Base-by-base conservation (phyloP, 2,797 vertebrate genomes). In the Iguana delicatissima region DNA sequence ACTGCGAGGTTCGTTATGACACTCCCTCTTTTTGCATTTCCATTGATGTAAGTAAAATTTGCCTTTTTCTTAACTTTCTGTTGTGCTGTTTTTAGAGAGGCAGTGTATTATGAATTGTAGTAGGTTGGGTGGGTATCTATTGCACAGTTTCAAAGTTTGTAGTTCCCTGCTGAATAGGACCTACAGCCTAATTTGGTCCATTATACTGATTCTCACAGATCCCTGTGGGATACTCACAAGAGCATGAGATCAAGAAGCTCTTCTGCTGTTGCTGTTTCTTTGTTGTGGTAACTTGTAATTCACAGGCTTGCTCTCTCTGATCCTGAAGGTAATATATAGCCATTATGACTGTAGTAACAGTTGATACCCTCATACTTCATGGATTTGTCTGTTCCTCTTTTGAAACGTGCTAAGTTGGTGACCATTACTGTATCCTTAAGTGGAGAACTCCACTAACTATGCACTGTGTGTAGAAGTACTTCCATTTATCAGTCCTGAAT, bases 21-120 rank as follows among this genome's bases (percentile, higher is more conserved):
- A 57, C 97, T 99, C 93, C 98, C 98, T 24, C 98, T 99, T 96
- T 93, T 99, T 96, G 91, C 98, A 87, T 99, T 99, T 98, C 99
- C 99, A 6, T 92, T 98, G 89, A 97, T 99, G 99, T 99, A 98
- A 99, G 99, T 99, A 97, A 95, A 92, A 46, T 89, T 42, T 1
- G 0, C 1, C 6, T 42, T 85, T 38, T 76, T 77, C 2, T 2
- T 42, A 74, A 38, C 32, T 76, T 90, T 92, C 38, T 90, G 1
- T 80, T 24, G 20, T 9, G 3, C 35, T 50, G n/a, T 74, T 22
- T 93, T 77, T 93, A 32, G 92, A 86, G 91, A 93, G 89, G 42
- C 59, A 93, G 69, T 89, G 77, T 79, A 95, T 94, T 95, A 84
- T 94, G 73, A 32, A 18, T 91, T 91, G 93, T 92, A 79, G 91